Evolutionary conservation across 1,140 invertebrate genomes (phyloP).

Genomic region (Trichonephila inaurata): DNA sequence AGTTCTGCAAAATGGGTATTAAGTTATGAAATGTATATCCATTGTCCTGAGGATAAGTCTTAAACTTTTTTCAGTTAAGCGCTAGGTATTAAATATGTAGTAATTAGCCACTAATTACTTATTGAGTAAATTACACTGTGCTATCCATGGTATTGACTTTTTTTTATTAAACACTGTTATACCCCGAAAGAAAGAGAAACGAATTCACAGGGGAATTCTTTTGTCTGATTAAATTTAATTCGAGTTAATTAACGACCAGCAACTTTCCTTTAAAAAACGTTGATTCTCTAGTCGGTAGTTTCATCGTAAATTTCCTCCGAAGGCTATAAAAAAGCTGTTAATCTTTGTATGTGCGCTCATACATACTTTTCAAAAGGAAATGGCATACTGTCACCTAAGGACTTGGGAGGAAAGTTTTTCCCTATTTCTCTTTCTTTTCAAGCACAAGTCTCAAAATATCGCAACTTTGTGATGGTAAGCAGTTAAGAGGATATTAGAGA

Average conservation of each 20-base stretch:
- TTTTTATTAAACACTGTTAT: background rate
- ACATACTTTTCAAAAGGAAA: background rate
- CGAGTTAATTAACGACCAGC: background rate
- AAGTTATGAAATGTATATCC: background rate
- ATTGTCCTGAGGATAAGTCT: background rate
- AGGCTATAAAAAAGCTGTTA: background rate
- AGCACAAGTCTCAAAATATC: background rate
- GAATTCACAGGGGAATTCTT: background rate
- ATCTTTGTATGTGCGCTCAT: background rate
- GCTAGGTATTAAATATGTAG: background rate
- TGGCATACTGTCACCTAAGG: background rate
- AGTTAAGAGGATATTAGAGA: background rate
- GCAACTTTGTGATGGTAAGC: slow-evolving; percentile 3
- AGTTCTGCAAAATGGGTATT: background rate
- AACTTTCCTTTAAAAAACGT: background rate
- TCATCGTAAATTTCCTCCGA: background rate
- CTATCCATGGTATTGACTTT: background rate
- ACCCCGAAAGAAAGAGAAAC: background rate
- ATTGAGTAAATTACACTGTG: background rate
- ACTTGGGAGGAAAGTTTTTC: background rate
- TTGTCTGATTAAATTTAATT: slow-evolving; percentile 18
- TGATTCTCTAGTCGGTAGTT: background rate
- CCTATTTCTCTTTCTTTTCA: background rate
- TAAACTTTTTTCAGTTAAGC: background rate
- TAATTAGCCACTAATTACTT: slow-evolving; percentile 6